phyloP scores from a whole-genome alignment of 1,140 invertebrate species.

The Lepidurus couesii region DNA sequence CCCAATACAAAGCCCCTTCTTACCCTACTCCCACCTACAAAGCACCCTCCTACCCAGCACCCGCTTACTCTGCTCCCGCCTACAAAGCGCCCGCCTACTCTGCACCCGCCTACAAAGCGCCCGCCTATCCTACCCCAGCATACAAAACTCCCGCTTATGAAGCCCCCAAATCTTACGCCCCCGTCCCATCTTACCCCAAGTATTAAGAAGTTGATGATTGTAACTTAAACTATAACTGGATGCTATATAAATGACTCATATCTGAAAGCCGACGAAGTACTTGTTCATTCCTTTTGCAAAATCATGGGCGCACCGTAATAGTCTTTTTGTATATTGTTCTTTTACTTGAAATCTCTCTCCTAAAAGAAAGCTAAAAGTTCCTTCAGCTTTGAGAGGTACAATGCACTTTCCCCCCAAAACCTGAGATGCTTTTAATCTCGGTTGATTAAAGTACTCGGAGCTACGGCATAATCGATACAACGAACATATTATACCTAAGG shows the following conservation, averaged over 20 bases:
- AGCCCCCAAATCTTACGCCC: neutral
- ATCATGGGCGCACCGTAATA: neutral
- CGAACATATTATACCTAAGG: neutral
- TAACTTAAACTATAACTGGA: neutral
- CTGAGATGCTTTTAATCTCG: neutral
- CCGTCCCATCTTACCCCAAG: neutral
- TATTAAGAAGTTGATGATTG: neutral
- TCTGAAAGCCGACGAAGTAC: neutral
- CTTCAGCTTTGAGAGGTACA: no score
- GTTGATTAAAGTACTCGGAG: neutral
- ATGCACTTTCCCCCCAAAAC: neutral
- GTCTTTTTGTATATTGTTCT: neutral
- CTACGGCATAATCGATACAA: neutral
- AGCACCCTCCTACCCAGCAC: neutral
- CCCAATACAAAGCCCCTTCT: neutral
- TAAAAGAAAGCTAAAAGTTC: no score
- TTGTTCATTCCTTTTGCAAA: neutral
- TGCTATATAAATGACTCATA: neutral
- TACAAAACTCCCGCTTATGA: constrained; percentile 8
- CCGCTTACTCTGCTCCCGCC: constrained; percentile 26
- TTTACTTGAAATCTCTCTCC: no score
- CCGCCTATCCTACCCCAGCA: neutral
- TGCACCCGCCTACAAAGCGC: constrained; percentile 9
- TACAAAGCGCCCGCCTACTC: constrained; percentile 28
- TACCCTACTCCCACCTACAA: constrained; percentile 2